These are phyloP conservation scores for Brachypodius melanocephalos DNA, from an alignment of 2,113 vertebrate species.

Conservation along the genomic window DNA sequence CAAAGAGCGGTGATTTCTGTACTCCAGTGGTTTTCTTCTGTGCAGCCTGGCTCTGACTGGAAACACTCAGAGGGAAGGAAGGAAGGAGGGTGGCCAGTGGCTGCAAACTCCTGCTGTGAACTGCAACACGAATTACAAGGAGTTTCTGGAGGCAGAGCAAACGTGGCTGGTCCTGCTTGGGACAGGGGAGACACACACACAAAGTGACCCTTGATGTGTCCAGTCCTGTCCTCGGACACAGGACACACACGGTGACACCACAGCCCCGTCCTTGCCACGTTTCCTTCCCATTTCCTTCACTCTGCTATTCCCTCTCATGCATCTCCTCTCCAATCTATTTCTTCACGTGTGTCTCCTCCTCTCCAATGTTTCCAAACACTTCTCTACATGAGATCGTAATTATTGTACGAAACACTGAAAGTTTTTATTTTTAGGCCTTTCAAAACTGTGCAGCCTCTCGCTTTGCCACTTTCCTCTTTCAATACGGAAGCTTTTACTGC, in stretches of 20 bases:
- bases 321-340: not conserved
- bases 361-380: not conserved
- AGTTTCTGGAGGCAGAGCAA: not conserved
- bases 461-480: not conserved
- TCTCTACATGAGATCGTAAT: fast-evolving
- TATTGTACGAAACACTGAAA: fast-evolving
- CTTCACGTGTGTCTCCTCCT: fast-evolving
- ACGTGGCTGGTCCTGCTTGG: not conserved
- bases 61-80: not conserved
- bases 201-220: not conserved
- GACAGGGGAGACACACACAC: fast-evolving
- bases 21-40: fast-evolving
- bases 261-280: fast-evolving
- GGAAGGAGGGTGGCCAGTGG: not conserved
- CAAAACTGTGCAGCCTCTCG: fast-evolving
- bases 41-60: not conserved
- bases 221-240: not conserved
- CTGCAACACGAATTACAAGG: fast-evolving
- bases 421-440: not conserved
- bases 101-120: not conserved
- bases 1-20: not conserved
- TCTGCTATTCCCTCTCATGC: fast-evolving
- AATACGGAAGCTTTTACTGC: not conserved
- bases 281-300: not conserved
- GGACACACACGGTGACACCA: not conserved